phyloP scores from a whole-genome alignment of 2,797 vertebrate species.

The Micromesistius poutassou region DNA sequence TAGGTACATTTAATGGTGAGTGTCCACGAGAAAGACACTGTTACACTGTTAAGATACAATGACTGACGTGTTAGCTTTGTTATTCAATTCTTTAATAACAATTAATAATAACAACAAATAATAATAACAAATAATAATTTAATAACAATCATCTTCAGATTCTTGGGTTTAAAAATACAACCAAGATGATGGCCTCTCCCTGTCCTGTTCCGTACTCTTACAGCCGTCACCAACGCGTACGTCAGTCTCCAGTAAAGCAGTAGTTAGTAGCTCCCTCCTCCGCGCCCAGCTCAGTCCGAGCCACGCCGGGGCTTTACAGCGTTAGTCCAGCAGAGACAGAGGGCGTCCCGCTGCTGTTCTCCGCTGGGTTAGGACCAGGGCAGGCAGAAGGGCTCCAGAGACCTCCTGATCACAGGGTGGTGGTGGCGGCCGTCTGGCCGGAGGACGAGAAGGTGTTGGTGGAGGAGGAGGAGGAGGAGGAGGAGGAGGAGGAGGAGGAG shows the following conservation, averaged over 20 bases:
- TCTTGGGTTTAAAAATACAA: background rate
- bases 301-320: no score
- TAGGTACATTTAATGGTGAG: background rate
- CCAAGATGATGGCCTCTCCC: background rate
- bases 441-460: slow-evolving; percentile 12
- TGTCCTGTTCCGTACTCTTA: background rate
- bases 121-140: background rate
- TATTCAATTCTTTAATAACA: background rate
- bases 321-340: no score
- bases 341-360: no score
- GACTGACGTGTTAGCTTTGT: background rate
- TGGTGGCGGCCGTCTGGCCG: background rate
- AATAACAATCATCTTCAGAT: background rate
- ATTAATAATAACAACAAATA: no score
- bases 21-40: background rate
- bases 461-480: background rate
- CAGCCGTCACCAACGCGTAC: background rate
- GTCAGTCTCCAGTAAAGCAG: background rate
- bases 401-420: no score
- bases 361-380: no score
- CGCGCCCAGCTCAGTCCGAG: no score
- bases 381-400: no score
- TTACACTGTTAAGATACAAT: slow-evolving; percentile 2
- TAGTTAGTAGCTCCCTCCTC: no score
- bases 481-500: background rate